Conservation (phyloP, 2,888 invertebrate species). For the Dione vanillae region DNA sequence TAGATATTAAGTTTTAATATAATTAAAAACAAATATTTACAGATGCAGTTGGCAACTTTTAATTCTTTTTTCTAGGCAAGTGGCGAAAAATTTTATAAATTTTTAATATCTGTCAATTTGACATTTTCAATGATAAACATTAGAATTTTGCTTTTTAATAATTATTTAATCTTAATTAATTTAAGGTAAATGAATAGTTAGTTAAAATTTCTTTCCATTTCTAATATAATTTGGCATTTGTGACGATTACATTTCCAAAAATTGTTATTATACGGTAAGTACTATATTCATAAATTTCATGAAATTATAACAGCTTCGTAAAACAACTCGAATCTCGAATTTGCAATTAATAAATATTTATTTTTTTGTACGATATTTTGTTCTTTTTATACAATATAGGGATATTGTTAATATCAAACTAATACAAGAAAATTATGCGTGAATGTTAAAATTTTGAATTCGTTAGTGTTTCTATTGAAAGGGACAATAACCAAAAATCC, state of each 20-base stretch:
- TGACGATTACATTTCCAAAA: slow-evolving; percentile 31
- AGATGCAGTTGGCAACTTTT: background rate
- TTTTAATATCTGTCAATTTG: slow-evolving; percentile 34
- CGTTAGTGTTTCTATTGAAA: slow-evolving; percentile 6
- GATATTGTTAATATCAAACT: background rate
- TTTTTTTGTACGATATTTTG: background rate
- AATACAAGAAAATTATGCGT: background rate
- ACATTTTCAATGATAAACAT: slow-evolving; percentile 38
- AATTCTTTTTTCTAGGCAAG: slow-evolving; percentile 6
- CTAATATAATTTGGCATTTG: slow-evolving; percentile 4
- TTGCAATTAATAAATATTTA: background rate
- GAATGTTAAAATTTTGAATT: background rate
- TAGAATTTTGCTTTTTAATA: slow-evolving; percentile 19
- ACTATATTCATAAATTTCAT: background rate
- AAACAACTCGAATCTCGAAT: background rate
- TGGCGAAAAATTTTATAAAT: background rate
- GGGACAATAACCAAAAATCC: slow-evolving; percentile 18
- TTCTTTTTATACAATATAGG: background rate
- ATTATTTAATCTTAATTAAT: slow-evolving; percentile 1
- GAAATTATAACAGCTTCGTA: background rate
- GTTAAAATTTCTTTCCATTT: background rate
- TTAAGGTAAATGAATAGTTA: slow-evolving; percentile 4
- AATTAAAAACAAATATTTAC: background rate
- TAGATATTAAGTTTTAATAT: background rate
- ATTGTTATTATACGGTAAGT: slow-evolving; percentile 36